phyloP scores from a whole-genome alignment of 2,888 invertebrate species.

The Prenolepis imparis region DNA sequence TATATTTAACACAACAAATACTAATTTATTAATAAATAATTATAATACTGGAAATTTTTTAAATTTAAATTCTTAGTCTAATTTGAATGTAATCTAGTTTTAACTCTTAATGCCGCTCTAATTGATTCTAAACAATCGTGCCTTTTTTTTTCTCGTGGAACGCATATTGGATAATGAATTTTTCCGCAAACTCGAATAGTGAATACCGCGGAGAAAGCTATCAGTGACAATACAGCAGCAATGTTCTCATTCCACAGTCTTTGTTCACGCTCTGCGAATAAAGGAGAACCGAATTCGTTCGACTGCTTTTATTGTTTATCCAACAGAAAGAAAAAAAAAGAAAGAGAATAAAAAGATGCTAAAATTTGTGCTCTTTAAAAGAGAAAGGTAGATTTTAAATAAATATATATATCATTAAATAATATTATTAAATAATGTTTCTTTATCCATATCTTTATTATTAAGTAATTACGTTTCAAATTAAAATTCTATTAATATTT shows the following conservation, averaged over 20 bases:
- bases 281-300: conserved; percentile 28
- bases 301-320: conserved; percentile 26
- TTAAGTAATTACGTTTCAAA: neutral
- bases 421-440: neutral
- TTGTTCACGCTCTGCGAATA: conserved; percentile 25
- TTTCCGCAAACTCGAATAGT: conserved; percentile 26
- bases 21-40: neutral
- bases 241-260: conserved; percentile 30
- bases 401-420: conserved; percentile 7
- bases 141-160: conserved; percentile 7
- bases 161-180: conserved; percentile 16
- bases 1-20: neutral
- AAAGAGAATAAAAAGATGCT: neutral
- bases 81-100: neutral
- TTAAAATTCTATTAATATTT: neutral
- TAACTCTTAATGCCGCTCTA: neutral
- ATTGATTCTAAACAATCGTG: neutral
- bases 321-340: neutral
- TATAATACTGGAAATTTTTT: neutral
- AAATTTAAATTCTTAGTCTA: neutral
- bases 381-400: neutral
- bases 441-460: neutral
- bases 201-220: conserved; percentile 13
- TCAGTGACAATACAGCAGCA: conserved; percentile 30
- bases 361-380: neutral